Conservation (phyloP, 2,113 vertebrate species). For the Dermatemys mawii region DNA sequence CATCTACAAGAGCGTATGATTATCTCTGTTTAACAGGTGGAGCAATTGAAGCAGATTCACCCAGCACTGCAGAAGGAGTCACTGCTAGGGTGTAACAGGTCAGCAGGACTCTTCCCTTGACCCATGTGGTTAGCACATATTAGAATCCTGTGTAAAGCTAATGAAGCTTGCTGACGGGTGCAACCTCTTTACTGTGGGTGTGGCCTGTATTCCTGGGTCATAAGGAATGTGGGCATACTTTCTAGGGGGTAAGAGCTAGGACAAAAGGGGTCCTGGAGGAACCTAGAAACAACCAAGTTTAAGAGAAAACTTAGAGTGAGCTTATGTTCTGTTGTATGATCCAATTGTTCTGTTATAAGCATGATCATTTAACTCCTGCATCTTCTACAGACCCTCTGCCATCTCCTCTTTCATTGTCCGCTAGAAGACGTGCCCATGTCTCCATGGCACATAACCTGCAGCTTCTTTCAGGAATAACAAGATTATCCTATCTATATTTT, state of each 20-base stretch:
- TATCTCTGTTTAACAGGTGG: background rate
- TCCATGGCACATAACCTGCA: background rate
- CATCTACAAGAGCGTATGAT: background rate
- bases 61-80: background rate
- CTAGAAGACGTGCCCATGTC: background rate
- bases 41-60: background rate
- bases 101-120: background rate
- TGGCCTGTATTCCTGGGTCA: background rate
- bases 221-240: background rate
- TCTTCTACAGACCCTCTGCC: background rate
- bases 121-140: background rate
- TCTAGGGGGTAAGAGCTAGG: background rate
- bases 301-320: background rate
- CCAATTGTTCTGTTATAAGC: background rate
- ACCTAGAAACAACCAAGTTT: background rate
- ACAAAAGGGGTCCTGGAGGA: background rate
- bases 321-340: background rate
- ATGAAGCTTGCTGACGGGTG: background rate
- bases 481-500: background rate
- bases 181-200: fast-evolving
- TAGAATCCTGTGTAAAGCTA: background rate
- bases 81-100: background rate
- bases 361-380: background rate
- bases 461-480: background rate
- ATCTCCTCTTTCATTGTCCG: background rate